Evolutionary conservation across 2,888 invertebrate species (phyloP), one percentile per base, ranked within the genome.

Genomic region (Congeria kusceri): DNA sequence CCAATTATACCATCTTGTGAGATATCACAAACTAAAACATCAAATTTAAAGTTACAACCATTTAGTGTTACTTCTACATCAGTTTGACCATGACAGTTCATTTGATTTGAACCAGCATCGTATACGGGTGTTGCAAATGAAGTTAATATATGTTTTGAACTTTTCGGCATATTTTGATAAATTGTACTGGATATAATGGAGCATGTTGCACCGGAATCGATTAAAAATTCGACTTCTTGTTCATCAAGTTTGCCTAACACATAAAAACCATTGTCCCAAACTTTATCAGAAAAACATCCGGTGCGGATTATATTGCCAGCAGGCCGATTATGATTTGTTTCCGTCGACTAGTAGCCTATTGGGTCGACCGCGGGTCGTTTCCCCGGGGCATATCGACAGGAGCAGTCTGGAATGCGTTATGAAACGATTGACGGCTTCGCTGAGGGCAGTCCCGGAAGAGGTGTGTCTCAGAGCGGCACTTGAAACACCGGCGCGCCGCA

Each of bases 251-350:
- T 46, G 18, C 71, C 71, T 15, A 44, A 44, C 39, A 68, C 67
- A 56, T 75, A 75, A 59, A 75, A 75, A 23, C 67, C 63, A 59
- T 80, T 75, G 23, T 80, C 80, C 63, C 66, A 68, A n/a, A 47
- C 59, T 27, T 39, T 44, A 39, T 57, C 27, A 44, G 20, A 46
- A 46, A 20, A 25, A 20, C 32, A 28, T 11, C 44, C 39, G 32
- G 57, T 25, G 29, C 47, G 46, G 47, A 53, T 39, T 39, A 39
- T 20, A 53, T 53, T 53, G 9, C 53, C 53, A 25, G 25, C 4
- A 53, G 53, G 53, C 53, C 53, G 20, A 20, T 53, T 25, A 5
- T 39, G 39, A 25, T 53, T 25, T 2, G 20, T 9, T 25, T 53
- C 23, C 9, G 25, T 53, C 53, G 25, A 53, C 23, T 1, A 15